Evolutionary conservation across 2,797 vertebrate genomes (phyloP).

Genomic region (Kryptolebias ocellatus): DNA sequence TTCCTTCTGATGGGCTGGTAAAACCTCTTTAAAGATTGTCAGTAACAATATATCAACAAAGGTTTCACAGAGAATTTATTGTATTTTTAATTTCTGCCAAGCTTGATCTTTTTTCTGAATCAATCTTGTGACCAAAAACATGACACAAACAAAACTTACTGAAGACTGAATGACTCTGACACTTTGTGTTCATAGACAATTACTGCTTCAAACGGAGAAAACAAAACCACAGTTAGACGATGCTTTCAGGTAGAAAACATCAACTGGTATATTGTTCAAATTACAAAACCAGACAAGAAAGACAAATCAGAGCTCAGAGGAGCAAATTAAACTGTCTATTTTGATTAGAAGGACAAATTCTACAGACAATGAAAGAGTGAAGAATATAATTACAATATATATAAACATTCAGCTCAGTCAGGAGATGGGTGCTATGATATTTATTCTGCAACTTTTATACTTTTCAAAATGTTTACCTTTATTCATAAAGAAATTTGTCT

Average conservation of each 20-base stretch:
- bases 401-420: too few relatives aligned
- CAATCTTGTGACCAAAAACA: too few relatives aligned
- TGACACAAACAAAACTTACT: too few relatives aligned
- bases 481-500: too few relatives aligned
- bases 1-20: background rate
- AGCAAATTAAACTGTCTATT: conserved; percentile 11
- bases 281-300: conserved; percentile 17
- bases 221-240: conserved; percentile 12
- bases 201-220: background rate
- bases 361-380: background rate
- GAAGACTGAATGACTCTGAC: background rate
- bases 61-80: background rate
- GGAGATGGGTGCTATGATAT: too few relatives aligned
- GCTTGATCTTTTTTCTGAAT: background rate
- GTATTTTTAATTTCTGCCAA: background rate
- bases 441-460: too few relatives aligned
- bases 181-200: background rate
- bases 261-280: conserved; percentile 15
- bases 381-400: background rate
- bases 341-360: conserved; percentile 9
- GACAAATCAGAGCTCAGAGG: conserved; percentile 1
- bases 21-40: too few relatives aligned
- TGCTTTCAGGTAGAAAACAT: conserved; percentile 28
- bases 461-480: too few relatives aligned
- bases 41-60: background rate